These are phyloP conservation scores for Toxotes chatareus DNA, from an alignment of 2,113 vertebrate species.

Conservation along the genomic window DNA sequence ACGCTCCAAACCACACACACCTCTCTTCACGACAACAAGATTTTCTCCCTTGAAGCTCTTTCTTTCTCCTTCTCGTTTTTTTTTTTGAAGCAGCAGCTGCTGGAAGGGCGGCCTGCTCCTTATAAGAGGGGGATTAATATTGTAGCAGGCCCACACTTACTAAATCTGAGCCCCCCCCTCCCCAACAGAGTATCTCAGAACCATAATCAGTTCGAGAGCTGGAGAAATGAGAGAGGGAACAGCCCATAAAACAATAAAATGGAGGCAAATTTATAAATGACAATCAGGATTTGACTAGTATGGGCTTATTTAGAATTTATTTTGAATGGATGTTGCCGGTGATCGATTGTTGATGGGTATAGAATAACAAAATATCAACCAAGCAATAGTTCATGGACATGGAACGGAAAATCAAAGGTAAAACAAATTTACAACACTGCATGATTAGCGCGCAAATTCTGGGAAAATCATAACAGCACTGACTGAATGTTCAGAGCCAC, in stretches of 20 bases:
- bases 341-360: too few relatives aligned
- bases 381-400: too few relatives aligned
- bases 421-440: too few relatives aligned
- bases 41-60: not conserved
- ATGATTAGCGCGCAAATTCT: too few relatives aligned
- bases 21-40: not conserved
- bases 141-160: slow-evolving; percentile 5
- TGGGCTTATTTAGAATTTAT: not conserved
- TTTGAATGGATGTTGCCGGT: not conserved
- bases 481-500: too few relatives aligned
- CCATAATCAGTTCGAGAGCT: not conserved
- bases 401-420: too few relatives aligned
- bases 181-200: slow-evolving; percentile 3
- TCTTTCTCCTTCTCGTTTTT: slow-evolving; percentile 10
- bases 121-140: slow-evolving; percentile 45
- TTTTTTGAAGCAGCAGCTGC: slow-evolving; percentile 11
- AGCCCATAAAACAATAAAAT: not conserved
- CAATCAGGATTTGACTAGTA: not conserved
- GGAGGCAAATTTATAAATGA: not conserved
- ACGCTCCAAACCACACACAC: not conserved
- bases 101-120: slow-evolving; percentile 29
- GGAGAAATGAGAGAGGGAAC: not conserved
- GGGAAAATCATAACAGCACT: too few relatives aligned
- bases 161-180: slow-evolving; percentile 24
- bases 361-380: too few relatives aligned